Percentiles rank a stretch among this genome's conserved stretches.
phyloP scores from a whole-genome alignment of 2,113 vertebrate genomes.

The Larimichthys crocea region DNA sequence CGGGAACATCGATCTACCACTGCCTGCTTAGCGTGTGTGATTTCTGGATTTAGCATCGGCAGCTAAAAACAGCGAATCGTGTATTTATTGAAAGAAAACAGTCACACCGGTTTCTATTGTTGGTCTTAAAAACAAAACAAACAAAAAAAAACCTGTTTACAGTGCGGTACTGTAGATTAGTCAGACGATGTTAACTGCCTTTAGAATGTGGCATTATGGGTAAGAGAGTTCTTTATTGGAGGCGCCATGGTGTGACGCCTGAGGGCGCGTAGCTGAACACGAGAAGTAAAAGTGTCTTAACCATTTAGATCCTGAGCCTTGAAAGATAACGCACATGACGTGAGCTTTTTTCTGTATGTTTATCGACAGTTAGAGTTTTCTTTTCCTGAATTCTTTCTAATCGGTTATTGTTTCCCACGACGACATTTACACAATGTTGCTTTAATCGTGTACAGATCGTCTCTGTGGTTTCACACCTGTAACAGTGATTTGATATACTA shows the following conservation, averaged over 20 bases:
- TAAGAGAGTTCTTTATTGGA: background rate
- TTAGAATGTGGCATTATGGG: slow-evolving; percentile 11
- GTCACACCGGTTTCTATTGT: background rate
- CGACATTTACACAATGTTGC: too few relatives aligned
- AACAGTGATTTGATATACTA: background rate
- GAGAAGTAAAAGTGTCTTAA: background rate
- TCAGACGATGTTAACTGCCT: background rate
- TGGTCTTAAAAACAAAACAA: background rate
- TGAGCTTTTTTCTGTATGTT: background rate
- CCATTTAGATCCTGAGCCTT: background rate
- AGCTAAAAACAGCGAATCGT: slow-evolving; percentile 26
- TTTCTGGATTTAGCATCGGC: slow-evolving; percentile 20
- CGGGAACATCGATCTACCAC: background rate
- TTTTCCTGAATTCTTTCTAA: too few relatives aligned
- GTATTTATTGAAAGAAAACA: background rate
- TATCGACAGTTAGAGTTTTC: background rate
- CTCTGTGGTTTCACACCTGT: background rate
- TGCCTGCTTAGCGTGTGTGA: background rate
- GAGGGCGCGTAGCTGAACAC: background rate
- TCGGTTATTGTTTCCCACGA: background rate
- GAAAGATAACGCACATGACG: background rate
- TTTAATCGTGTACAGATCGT: background rate
- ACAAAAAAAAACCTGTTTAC: slow-evolving; percentile 13
- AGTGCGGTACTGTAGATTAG: background rate
- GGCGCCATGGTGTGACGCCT: background rate